Conservation (phyloP, 2,888 invertebrate species). For the Drosophila lutescens region DNA sequence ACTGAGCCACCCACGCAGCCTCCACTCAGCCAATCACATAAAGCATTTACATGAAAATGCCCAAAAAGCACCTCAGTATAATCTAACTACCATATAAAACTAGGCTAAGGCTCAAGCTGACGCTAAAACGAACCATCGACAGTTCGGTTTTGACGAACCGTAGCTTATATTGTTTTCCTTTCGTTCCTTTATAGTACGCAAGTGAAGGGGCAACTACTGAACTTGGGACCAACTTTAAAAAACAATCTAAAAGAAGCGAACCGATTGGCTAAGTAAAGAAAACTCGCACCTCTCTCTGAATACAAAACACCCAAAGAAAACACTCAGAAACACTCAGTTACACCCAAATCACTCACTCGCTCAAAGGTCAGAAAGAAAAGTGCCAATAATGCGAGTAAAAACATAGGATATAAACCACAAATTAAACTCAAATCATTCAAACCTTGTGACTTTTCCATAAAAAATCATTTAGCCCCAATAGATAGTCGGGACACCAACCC, state of each 20-base stretch:
- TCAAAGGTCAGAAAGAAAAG: conserved; percentile 33
- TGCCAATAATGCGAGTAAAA: conserved; percentile 64
- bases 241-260: conserved; percentile 42
- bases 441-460: conserved; percentile 1
- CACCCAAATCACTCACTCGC: conserved; percentile 29
- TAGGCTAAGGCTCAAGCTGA: conserved; percentile 38
- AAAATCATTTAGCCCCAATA: too few relatives aligned
- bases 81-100: conserved; percentile 13
- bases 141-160: conserved; percentile 30
- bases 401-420: background rate
- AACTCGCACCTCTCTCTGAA: conserved; percentile 39
- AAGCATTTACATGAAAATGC: conserved; percentile 75
- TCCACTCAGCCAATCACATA: conserved; percentile 38
- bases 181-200: conserved; percentile 68
- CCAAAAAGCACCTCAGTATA: conserved; percentile 50
- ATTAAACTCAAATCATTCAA: conserved; percentile 35
- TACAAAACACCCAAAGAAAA: conserved; percentile 11
- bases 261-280: conserved; percentile 69
- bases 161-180: conserved; percentile 40
- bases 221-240: conserved; percentile 44
- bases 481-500: too few relatives aligned
- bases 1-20: conserved; percentile 48
- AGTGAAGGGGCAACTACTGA: conserved; percentile 59
- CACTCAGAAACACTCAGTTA: conserved; percentile 12
- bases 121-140: conserved; percentile 22